Base-by-base conservation (phyloP, 2,888 invertebrate genomes). In the Dryococelus australis region DNA sequence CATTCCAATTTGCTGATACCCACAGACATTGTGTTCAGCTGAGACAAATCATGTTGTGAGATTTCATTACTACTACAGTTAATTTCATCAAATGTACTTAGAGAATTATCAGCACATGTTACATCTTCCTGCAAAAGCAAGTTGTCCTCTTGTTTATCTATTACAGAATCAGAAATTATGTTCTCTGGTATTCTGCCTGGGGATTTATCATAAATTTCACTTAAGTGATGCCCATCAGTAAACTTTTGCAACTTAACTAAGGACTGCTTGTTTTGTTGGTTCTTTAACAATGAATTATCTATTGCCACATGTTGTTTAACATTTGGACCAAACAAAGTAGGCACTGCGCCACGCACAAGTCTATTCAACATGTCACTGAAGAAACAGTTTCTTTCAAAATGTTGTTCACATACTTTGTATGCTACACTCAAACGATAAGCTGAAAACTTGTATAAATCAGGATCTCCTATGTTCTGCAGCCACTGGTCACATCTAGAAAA, bases 391-490 rank as follows among this genome's bases (percentile, higher is more conserved):
- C 65, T 16, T 65, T 65, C 65, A 65, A 65, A 65, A 65, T 65
- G 65, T 20, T 65, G 65, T 65, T 65, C 65, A 65, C 65, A 65
- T n/a, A 65, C 65, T 65, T 65, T 65, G 65, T 65, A 65, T n/a
- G 65, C 65, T 65, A 65, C n/a, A 24, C 65, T 65, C n/a, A 65
- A n/a, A 16, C 65, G 65, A 65, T 65, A 65, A 20, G 65, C 24
- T 65, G 65, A 65, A n/a, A 65, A 65, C 65, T 65, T 65, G 65
- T n/a, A 65, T 9, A 65, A 24, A 9, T 65, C 65, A 20, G 65
- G 65, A 20, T 65, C 16, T 20, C 65, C 65, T 24, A 65, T 65
- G 65, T 65, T 65, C 65, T 65, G 65, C 65, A 65, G 65, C 65
- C 65, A 65, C n/a, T 65, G 65, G 65, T 65, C 65, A 65, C 65